These are phyloP conservation scores for Idaea aversata DNA, from an alignment of 2,888 invertebrate genomes.

Conservation along the genomic window DNA sequence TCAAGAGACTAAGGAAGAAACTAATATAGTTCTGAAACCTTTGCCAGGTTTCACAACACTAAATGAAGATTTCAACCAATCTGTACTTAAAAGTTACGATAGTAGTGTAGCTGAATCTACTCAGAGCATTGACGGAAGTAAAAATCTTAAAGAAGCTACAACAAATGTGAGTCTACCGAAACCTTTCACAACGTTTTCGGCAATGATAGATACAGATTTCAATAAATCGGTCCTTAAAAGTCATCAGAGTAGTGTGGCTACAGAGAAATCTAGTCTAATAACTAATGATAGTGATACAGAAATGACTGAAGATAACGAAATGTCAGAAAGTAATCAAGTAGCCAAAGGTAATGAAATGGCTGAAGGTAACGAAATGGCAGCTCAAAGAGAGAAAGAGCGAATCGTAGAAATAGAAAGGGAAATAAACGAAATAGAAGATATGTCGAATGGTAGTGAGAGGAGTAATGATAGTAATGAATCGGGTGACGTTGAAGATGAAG, in stretches of 20 bases:
- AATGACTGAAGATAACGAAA: slow-evolving; percentile 37
- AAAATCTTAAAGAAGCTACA: slow-evolving; percentile 21
- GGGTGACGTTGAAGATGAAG: slow-evolving; percentile 20
- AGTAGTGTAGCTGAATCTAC: slow-evolving; percentile 48
- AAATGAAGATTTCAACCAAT: slow-evolving; percentile 56
- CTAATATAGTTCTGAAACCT: slow-evolving; percentile 34
- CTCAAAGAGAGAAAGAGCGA: slow-evolving; percentile 61
- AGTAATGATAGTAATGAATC: slow-evolving; percentile 27
- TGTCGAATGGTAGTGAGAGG: slow-evolving; percentile 47
- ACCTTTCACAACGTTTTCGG: slow-evolving; percentile 38
- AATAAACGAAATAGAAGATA: slow-evolving; percentile 68
- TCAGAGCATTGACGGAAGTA: slow-evolving; percentile 36
- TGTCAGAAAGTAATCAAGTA: slow-evolving; percentile 20
- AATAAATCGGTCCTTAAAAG: slow-evolving; percentile 57
- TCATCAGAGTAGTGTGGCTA: slow-evolving; percentile 49
- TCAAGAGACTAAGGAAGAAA: slow-evolving; percentile 25
- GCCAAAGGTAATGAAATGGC: not conserved
- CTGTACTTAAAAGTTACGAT: slow-evolving; percentile 53
- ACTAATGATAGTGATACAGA: slow-evolving; percentile 69
- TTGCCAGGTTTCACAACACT: slow-evolving; percentile 50
- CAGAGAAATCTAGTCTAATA: slow-evolving; percentile 56
- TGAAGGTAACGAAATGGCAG: slow-evolving; percentile 31
- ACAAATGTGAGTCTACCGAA: slow-evolving; percentile 32
- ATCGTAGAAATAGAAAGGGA: slow-evolving; percentile 72
- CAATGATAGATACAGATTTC: slow-evolving; percentile 49